A percentile compares a stretch with the other conserved stretches of the same genome.
phyloP scores from a whole-genome alignment of 2,113 vertebrate species.

The Hydrochoerus hydrochaeris region DNA sequence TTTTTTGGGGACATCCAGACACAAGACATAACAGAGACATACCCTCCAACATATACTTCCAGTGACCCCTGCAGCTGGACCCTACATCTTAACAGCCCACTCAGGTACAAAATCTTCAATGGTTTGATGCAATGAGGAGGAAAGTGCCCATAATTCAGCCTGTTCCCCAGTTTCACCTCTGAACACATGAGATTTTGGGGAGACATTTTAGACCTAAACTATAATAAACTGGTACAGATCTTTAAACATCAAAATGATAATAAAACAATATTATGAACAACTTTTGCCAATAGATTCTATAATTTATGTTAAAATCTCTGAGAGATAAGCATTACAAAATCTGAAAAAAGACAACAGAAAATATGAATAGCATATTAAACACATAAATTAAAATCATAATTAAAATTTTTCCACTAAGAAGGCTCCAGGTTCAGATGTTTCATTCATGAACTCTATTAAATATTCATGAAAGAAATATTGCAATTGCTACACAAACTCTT shows the following conservation, averaged over 20 bases:
- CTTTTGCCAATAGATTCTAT: not conserved
- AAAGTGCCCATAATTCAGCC: not conserved
- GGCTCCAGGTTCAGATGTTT: slow-evolving; percentile 1
- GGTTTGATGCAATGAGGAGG: not conserved
- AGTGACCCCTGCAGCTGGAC: not conserved
- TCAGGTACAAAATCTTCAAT: not conserved
- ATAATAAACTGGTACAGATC: not conserved
- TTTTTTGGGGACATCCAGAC: not conserved
- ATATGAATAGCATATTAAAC: not conserved
- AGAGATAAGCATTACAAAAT: not conserved
- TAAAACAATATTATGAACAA: not conserved
- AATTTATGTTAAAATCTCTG: not conserved
- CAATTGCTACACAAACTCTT: not conserved
- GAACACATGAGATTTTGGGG: not conserved
- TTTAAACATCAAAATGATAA: not conserved
- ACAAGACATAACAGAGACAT: not conserved
- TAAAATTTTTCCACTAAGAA: not conserved
- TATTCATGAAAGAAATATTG: not conserved
- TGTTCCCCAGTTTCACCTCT: not conserved
- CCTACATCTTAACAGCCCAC: not conserved
- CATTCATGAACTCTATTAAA: slow-evolving; percentile 31
- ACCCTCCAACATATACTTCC: not conserved
- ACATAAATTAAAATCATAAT: slow-evolving; percentile 1
- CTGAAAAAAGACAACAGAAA: not conserved
- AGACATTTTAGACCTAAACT: not conserved